Evolutionary conservation across 2,797 vertebrate species (phyloP), one percentile per base, ranked within the genome.

Genomic region (Microctenopoma steveboyesi): DNA sequence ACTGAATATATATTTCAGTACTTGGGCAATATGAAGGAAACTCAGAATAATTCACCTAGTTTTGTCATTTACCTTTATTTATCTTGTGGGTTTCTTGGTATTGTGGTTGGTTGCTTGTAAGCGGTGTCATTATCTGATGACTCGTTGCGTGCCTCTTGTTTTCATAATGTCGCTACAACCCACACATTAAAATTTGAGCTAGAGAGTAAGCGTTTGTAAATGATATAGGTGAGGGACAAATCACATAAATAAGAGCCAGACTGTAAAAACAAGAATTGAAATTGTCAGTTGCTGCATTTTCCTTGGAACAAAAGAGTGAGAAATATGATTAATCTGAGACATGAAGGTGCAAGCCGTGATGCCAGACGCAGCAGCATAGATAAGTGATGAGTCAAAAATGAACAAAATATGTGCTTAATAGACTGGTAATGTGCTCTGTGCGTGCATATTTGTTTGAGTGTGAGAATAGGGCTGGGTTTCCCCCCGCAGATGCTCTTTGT

Each of bases 401-500:
- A 83, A 39, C 56, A 8, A 51, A 54, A 64, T 37, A 30, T 60
- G 39, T 74, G 40, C 28, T 55, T 71, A 40, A 77, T 30, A 13
- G 42, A 25, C 40, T 82, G 51, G 11, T 65, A 40, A 40, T 66
- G 45, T 61, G 65, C 1, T 40, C 35, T 47, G 57, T 51, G 40
- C 28, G 30, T 35, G 57, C 16, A 16, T 69, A 72, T 78, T 72
- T 86, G 77, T 86, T 72, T 79, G 62, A 74, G 64, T 82, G 82
- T 78, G 70, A 86, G 83, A 88, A 87, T 70, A 75, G 85, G 85
- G 84, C 81, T 30, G 79, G 73, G 84, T 86, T 91, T 82, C 86
- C 88, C 22, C 87, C 83, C 45, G 43, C 69, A 88, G 88, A 90
- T 81, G 84, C 69, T 76, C 82, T 90, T 88, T 90, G 88, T 88